phyloP scores from a whole-genome alignment of 2,888 invertebrate genomes.

The Parascotia fuliginaria region DNA sequence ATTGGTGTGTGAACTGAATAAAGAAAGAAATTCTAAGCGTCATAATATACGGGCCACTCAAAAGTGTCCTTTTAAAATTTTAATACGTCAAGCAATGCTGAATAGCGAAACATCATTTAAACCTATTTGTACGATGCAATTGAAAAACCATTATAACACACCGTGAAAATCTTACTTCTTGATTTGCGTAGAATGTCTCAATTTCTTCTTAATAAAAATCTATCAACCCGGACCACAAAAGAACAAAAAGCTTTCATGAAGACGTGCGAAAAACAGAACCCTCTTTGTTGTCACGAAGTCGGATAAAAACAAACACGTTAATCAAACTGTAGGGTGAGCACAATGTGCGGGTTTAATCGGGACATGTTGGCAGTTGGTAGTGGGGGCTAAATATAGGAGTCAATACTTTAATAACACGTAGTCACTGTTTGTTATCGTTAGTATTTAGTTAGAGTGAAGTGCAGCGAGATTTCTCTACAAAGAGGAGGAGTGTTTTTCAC shows the following conservation, averaged over 20 bases:
- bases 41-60: too few relatives aligned
- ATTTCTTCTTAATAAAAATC: not conserved
- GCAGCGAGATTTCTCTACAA: not conserved
- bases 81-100: too few relatives aligned
- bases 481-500: too few relatives aligned
- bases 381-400: slow-evolving; percentile 34
- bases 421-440: not conserved
- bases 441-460: not conserved
- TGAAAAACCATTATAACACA: too few relatives aligned
- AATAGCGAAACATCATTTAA: too few relatives aligned
- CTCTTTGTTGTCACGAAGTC: slow-evolving; percentile 9
- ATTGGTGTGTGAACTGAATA: too few relatives aligned
- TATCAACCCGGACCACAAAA: slow-evolving; percentile 2
- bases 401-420: slow-evolving; percentile 8
- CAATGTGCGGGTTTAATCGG: slow-evolving; percentile 38
- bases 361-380: slow-evolving; percentile 30
- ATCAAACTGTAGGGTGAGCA: slow-evolving; percentile 37
- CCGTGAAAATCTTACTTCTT: too few relatives aligned
- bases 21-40: too few relatives aligned
- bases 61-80: too few relatives aligned
- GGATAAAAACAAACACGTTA: slow-evolving; percentile 37
- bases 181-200: too few relatives aligned
- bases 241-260: slow-evolving; percentile 4
- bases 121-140: too few relatives aligned
- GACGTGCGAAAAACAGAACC: slow-evolving; percentile 2